Evolutionary conservation across 1,140 invertebrate genomes (phyloP).

Genomic region (Zeugodacus cucurbitae): DNA sequence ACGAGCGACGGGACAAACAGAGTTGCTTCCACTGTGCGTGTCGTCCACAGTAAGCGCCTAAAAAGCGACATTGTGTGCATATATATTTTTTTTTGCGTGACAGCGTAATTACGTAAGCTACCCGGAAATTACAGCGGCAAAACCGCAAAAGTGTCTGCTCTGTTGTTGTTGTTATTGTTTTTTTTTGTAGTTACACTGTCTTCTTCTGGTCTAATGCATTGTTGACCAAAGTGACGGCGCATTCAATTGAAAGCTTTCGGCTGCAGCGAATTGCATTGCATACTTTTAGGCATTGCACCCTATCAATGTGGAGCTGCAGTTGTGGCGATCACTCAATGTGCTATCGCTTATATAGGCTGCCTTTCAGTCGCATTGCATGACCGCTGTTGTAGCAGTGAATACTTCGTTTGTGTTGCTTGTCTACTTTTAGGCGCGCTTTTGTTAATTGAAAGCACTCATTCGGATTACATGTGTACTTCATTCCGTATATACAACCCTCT

Average conservation of each 20-base stretch:
- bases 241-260: neutral
- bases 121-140: neutral
- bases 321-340: neutral
- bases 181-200: neutral
- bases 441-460: slow-evolving; percentile 27
- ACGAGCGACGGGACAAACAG: neutral
- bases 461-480: neutral
- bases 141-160: neutral
- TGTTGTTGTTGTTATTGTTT: neutral
- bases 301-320: neutral
- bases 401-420: neutral
- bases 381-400: neutral
- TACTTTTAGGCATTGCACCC: neutral
- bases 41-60: neutral
- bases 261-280: neutral
- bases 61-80: neutral
- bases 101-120: slow-evolving; percentile 6
- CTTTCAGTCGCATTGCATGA: neutral
- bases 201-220: neutral
- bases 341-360: neutral
- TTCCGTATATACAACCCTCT: too few species aligned
- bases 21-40: neutral
- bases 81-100: slow-evolving; percentile 6
- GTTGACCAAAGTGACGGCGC: neutral
- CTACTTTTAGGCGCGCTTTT: slow-evolving; percentile 6